Percentiles rank a stretch among this genome's conserved stretches.
These are phyloP conservation scores for Cerceris ruficornis DNA, from an alignment of 2,888 invertebrate species.

Conservation along the genomic window DNA sequence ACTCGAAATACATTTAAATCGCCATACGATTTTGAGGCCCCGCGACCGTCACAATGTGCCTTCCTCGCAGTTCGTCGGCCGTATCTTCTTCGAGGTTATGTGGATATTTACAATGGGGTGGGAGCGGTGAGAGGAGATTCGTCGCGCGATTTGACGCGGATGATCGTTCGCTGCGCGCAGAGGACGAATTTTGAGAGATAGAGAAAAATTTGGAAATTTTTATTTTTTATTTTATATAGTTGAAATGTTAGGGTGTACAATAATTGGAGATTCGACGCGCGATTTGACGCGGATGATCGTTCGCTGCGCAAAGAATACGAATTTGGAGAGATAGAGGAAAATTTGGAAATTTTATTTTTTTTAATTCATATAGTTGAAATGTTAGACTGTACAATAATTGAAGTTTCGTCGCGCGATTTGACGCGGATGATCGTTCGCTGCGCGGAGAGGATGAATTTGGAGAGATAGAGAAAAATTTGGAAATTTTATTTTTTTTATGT, in stretches of 20 bases:
- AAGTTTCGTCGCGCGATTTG: slow-evolving; percentile 58
- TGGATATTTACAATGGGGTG: background rate
- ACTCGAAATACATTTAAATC: slow-evolving; percentile 77
- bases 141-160: slow-evolving; percentile 50
- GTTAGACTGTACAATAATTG: background rate
- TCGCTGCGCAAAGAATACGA: no score
- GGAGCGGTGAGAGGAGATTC: slow-evolving; percentile 35
- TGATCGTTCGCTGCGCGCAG: slow-evolving; percentile 30
- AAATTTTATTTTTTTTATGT: no score
- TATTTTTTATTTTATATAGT: no score
- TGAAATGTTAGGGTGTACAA: no score
- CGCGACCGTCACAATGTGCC: slow-evolving; percentile 28
- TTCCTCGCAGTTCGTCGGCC: background rate
- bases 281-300: no score
- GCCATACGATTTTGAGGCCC: slow-evolving; percentile 72
- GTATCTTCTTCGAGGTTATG: background rate
- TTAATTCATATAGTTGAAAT: background rate
- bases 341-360: no score
- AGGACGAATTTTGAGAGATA: background rate
- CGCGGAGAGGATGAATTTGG: slow-evolving; percentile 5
- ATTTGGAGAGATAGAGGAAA: no score
- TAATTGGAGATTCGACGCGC: no score
- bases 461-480: background rate
- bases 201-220: background rate
- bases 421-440: slow-evolving; percentile 29